A percentile compares a stretch with the other conserved stretches of the same genome.
Evolutionary conservation across 1,140 invertebrate genomes (phyloP).

Genomic region (Coptotermes formosanus): DNA sequence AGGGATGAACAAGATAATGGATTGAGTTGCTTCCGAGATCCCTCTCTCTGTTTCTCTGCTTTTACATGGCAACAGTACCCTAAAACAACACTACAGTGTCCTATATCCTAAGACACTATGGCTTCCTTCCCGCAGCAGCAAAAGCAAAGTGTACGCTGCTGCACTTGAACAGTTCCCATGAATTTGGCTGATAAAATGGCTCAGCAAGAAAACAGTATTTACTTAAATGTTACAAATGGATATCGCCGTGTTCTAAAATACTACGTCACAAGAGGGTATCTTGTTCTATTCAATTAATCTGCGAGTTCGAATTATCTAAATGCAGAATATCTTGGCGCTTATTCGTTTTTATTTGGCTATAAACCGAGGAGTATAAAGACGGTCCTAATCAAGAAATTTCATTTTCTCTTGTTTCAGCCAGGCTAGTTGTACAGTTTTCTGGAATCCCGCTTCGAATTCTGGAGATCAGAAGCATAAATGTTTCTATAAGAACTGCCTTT

Average conservation of each 20-base stretch:
- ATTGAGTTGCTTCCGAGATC: neutral
- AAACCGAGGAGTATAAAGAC: too few relatives aligned
- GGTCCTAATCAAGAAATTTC: too few relatives aligned
- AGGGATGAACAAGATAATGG: conserved; percentile 1
- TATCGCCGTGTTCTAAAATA: neutral
- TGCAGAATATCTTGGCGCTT: too few relatives aligned
- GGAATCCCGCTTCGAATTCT: too few relatives aligned
- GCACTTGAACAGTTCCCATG: neutral
- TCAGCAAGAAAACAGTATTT: neutral
- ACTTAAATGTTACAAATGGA: neutral
- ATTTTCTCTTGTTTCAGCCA: too few relatives aligned
- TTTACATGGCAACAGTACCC: neutral
- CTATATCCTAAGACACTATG: neutral
- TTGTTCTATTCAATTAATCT: neutral
- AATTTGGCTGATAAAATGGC: neutral
- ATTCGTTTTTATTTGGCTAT: too few relatives aligned
- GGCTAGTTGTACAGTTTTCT: too few relatives aligned
- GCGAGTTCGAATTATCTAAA: too few relatives aligned
- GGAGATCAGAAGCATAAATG: too few relatives aligned
- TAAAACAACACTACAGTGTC: neutral
- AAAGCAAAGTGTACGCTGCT: neutral
- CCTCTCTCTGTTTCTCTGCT: neutral
- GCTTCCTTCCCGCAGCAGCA: neutral
- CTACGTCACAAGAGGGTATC: neutral
- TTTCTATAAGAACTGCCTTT: too few relatives aligned